Evolutionary conservation across 2,797 vertebrate genomes (phyloP).

Genomic region (Chromobotia macracanthus): DNA sequence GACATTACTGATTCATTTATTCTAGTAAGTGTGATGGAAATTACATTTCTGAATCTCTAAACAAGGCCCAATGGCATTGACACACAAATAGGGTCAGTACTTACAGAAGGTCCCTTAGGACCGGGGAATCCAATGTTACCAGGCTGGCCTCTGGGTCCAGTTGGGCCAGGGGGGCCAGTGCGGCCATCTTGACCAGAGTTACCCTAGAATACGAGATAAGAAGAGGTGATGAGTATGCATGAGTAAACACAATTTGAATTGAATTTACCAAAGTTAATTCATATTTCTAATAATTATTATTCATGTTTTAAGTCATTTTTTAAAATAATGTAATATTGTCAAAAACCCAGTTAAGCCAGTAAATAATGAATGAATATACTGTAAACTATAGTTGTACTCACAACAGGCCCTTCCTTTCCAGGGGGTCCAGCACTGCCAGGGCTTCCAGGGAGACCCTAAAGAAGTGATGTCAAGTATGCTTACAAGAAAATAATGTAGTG

Average conservation of each 20-base stretch:
- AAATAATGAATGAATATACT: no score
- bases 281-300: no score
- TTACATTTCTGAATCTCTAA: background rate
- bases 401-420: constrained; percentile 93
- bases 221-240: background rate
- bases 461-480: constrained; percentile 16
- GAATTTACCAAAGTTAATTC: no score
- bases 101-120: constrained; percentile 93
- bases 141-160: constrained; percentile 92
- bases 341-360: no score
- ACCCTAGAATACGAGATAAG: constrained; percentile 77
- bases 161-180: constrained; percentile 86
- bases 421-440: constrained; percentile 90
- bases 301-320: background rate
- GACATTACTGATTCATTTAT: background rate
- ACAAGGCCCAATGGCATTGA: background rate
- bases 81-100: constrained; percentile 60
- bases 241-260: constrained; percentile 3
- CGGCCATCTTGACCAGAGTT: constrained; percentile 91
- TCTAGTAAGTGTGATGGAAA: no score
- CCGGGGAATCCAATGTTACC: constrained; percentile 98
- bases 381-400: constrained; percentile 79
- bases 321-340: background rate
- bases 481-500: background rate
- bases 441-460: constrained; percentile 93